phyloP scores from a whole-genome alignment of 2,888 invertebrate genomes.

The Scrobipalpa costella region DNA sequence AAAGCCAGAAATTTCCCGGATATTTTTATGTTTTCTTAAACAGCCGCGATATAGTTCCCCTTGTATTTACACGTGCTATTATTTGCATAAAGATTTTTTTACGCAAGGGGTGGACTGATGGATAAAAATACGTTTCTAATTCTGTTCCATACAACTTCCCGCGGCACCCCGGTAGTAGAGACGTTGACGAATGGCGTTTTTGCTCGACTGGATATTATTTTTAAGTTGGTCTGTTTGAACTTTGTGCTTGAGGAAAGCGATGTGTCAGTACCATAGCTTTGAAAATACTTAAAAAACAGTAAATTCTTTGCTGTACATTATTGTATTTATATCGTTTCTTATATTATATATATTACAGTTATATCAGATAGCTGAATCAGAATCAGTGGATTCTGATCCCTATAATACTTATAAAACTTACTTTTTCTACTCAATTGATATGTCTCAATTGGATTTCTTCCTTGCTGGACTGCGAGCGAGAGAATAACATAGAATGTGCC shows the following conservation, averaged over 20 bases:
- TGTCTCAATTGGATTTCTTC: no score
- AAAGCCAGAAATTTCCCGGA: slow-evolving; percentile 10
- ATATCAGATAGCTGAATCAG: no score
- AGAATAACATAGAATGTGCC: no score
- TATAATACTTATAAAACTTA: no score
- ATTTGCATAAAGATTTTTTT: slow-evolving; percentile 78
- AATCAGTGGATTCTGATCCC: no score
- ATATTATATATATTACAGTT: no score
- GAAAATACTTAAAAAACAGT: background rate
- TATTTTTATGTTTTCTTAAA: slow-evolving; percentile 23
- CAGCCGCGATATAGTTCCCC: slow-evolving; percentile 46
- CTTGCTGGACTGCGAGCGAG: no score
- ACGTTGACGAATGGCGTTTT: slow-evolving; percentile 73
- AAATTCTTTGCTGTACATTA: background rate
- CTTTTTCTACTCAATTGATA: no score
- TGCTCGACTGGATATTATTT: slow-evolving; percentile 65
- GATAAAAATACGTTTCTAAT: slow-evolving; percentile 80
- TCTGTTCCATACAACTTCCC: slow-evolving; percentile 71
- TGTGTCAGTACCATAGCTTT: background rate
- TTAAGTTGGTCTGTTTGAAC: slow-evolving; percentile 46
- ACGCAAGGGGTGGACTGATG: slow-evolving; percentile 60
- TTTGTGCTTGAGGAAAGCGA: slow-evolving; percentile 9
- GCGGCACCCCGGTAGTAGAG: slow-evolving; percentile 58
- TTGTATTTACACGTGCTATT: slow-evolving; percentile 76
- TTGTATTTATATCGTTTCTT: no score